A percentile compares a stretch with the other conserved stretches of the same genome.
phyloP scores from a whole-genome alignment of 2,888 invertebrate species.

The Teinopalpus imperialis region DNA sequence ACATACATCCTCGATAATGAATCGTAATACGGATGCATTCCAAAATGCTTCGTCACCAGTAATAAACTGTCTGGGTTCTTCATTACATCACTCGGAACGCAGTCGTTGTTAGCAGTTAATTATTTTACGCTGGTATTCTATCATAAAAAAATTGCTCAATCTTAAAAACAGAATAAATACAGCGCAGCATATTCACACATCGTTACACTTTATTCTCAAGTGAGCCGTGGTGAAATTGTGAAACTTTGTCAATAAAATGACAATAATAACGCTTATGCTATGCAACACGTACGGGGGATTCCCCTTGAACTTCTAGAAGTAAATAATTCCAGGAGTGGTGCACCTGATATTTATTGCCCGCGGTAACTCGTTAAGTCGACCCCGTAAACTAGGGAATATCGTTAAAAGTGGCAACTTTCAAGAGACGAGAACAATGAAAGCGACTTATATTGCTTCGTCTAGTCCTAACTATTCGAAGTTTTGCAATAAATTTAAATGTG shows the following conservation, averaged over 20 bases:
- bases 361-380: constrained; percentile 12
- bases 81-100: too few relatives aligned
- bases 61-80: too few relatives aligned
- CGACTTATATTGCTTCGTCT: constrained; percentile 58
- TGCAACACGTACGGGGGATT: not conserved
- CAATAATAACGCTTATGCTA: constrained; percentile 8
- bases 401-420: constrained; percentile 44
- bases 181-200: too few relatives aligned
- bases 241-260: constrained; percentile 8
- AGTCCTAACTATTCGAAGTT: constrained; percentile 65
- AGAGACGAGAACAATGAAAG: constrained; percentile 51
- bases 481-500: constrained; percentile 72
- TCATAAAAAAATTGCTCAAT: too few relatives aligned
- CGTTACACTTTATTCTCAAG: not conserved
- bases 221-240: not conserved
- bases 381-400: constrained; percentile 36
- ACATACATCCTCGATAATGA: too few relatives aligned
- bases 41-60: too few relatives aligned
- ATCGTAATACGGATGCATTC: too few relatives aligned
- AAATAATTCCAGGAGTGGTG: constrained; percentile 14
- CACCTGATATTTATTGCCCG: constrained; percentile 10
- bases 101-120: too few relatives aligned
- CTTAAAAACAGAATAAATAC: too few relatives aligned
- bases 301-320: too few relatives aligned
- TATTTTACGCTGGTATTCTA: too few relatives aligned